These are phyloP conservation scores for Zygogramma bicolorata DNA, from an alignment of 2,888 invertebrate species.

Conservation along the genomic window DNA sequence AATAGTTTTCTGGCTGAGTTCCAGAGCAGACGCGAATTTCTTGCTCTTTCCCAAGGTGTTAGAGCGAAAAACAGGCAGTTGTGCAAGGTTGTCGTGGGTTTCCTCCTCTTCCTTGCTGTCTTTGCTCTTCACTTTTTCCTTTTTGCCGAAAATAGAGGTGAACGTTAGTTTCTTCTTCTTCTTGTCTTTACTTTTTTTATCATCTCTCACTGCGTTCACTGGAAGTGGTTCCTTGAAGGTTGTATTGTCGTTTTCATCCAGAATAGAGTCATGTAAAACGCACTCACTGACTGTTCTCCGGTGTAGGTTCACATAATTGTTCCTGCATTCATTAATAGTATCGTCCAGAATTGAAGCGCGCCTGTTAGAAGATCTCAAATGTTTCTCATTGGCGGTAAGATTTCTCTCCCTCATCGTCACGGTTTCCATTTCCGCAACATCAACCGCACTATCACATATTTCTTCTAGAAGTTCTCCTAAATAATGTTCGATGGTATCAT, in stretches of 20 bases:
- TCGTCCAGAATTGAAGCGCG: constrained; percentile 51
- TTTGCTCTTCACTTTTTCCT: constrained; percentile 49
- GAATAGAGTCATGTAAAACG: neutral
- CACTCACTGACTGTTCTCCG: constrained; percentile 38
- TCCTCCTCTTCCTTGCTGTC: constrained; percentile 55
- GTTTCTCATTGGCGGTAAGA: constrained; percentile 44
- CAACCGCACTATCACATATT: constrained; percentile 49
- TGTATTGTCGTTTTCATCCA: constrained; percentile 52
- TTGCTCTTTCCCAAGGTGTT: constrained; percentile 49
- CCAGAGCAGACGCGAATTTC: constrained; percentile 56
- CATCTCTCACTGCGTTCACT: constrained; percentile 4
- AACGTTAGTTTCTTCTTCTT: constrained; percentile 57
- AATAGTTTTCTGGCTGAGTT: constrained; percentile 48
- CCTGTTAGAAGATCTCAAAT: constrained; percentile 41
- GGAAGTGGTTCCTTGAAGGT: constrained; percentile 21
- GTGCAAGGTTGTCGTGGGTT: constrained; percentile 54
- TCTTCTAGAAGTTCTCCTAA: constrained; percentile 45
- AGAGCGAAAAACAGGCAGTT: constrained; percentile 47
- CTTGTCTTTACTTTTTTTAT: constrained; percentile 44
- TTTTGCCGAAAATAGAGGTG: constrained; percentile 53
- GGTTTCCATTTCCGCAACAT: neutral
- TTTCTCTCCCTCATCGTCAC: constrained; percentile 48
- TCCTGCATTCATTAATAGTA: constrained; percentile 45
- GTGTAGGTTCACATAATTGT: constrained; percentile 43
- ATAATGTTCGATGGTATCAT: constrained; percentile 38